Conservation (phyloP, 2,888 invertebrate species). For the Tuta absoluta region DNA sequence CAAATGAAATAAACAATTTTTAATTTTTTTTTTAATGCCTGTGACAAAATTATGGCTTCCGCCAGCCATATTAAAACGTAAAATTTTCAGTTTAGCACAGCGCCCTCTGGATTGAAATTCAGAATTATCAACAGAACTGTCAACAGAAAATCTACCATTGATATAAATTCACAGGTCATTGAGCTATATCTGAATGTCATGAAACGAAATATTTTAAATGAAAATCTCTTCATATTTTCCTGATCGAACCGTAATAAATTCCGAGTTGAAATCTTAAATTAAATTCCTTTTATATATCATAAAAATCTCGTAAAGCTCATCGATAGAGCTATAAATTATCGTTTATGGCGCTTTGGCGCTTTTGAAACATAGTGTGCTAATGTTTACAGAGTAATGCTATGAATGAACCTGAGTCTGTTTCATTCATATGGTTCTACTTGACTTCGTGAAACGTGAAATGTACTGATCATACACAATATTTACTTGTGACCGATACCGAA, state of each 20-base stretch:
- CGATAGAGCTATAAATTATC: constrained; percentile 13
- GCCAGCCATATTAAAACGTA: too few species aligned
- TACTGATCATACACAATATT: too few species aligned
- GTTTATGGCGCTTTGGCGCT: not conserved
- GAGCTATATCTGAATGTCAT: not conserved
- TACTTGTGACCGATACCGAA: too few species aligned
- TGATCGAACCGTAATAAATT: constrained; percentile 17
- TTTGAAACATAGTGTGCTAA: constrained; percentile 5
- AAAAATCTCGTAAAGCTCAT: constrained; percentile 43
- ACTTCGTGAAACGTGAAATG: too few species aligned
- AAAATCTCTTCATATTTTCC: not conserved
- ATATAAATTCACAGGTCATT: not conserved
- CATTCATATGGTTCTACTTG: too few species aligned
- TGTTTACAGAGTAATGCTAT: not conserved
- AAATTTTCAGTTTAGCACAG: too few species aligned
- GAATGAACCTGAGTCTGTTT: not conserved
- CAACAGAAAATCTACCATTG: too few species aligned
- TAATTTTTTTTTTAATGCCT: too few species aligned
- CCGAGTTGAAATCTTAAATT: constrained; percentile 47
- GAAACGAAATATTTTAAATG: not conserved
- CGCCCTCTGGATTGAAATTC: too few species aligned
- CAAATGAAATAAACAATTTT: too few species aligned
- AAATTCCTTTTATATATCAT: constrained; percentile 46
- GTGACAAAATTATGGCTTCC: too few species aligned
- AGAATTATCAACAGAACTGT: too few species aligned